Percentiles rank a stretch among this genome's conserved stretches.
These are phyloP conservation scores for Alloscopus bannaensis DNA, from an alignment of 2,888 invertebrate species.

Conservation along the genomic window DNA sequence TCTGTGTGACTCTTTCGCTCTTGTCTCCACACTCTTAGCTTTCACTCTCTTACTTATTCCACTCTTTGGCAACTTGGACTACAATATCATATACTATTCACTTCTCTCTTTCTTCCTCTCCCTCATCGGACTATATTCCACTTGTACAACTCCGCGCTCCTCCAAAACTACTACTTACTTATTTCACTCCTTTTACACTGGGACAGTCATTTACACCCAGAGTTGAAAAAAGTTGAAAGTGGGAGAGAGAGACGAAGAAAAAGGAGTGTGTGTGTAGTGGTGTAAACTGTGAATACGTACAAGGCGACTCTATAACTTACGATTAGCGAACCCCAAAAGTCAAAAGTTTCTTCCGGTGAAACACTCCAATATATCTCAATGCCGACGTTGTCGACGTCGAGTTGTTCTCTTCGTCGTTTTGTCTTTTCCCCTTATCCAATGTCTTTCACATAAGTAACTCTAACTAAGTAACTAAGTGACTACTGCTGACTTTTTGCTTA, in stretches of 20 bases:
- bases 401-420: slow-evolving; percentile 54
- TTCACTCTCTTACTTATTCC: slow-evolving; percentile 61
- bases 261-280: slow-evolving; percentile 41
- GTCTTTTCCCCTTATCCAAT: slow-evolving; percentile 53
- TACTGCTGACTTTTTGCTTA: slow-evolving; percentile 64
- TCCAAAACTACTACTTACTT: slow-evolving; percentile 43
- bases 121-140: slow-evolving; percentile 56
- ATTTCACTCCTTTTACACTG: slow-evolving; percentile 64
- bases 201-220: slow-evolving; percentile 63
- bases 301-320: slow-evolving; percentile 73
- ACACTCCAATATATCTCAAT: slow-evolving; percentile 73
- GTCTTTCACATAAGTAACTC: slow-evolving; percentile 62
- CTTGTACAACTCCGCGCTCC: slow-evolving; percentile 36
- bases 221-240: slow-evolving; percentile 52
- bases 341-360: slow-evolving; percentile 73
- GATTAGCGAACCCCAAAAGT: slow-evolving; percentile 74
- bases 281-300: slow-evolving; percentile 58
- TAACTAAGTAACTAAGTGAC: slow-evolving; percentile 62
- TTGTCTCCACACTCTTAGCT: slow-evolving; percentile 48
- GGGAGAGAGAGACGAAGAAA: slow-evolving; percentile 35
- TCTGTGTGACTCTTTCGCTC: slow-evolving; percentile 26
- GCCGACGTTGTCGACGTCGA: slow-evolving; percentile 68
- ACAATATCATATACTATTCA: slow-evolving; percentile 65
- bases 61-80: slow-evolving; percentile 64
- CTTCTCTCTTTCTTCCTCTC: slow-evolving; percentile 54